Evolutionary conservation across 2,888 invertebrate species (phyloP).

Genomic region (Drosophila colorata): DNA sequence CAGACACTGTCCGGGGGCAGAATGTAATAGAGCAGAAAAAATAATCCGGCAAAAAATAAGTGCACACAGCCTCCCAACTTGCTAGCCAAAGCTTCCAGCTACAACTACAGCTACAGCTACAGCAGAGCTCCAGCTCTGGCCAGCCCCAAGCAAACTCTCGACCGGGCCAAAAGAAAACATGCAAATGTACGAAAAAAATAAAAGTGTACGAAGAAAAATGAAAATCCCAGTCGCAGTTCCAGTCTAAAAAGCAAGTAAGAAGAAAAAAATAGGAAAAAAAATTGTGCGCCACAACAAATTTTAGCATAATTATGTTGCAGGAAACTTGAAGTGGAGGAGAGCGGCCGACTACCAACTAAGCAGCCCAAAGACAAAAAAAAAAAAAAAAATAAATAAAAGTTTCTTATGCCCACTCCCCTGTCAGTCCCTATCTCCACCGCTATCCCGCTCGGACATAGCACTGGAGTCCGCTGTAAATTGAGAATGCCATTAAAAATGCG

Average conservation of each 20-base stretch:
- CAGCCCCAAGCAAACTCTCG: conserved; percentile 33
- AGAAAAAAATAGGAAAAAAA: conserved; percentile 31
- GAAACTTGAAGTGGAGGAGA: conserved; percentile 32
- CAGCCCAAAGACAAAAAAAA: conserved; percentile 49
- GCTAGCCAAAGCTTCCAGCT: conserved; percentile 6
- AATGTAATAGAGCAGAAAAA: conserved; percentile 71
- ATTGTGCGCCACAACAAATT: conserved; percentile 74
- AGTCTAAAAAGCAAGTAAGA: conserved; percentile 37
- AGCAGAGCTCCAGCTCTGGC: conserved; percentile 14
- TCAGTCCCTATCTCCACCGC: background rate
- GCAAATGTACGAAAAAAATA: conserved; percentile 38
- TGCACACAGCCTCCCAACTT: conserved; percentile 38
- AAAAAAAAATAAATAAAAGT: conserved; percentile 35
- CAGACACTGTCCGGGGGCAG: conserved; percentile 42
- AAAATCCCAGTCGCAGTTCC: conserved; percentile 49
- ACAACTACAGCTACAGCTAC: conserved; percentile 22
- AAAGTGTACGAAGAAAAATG: conserved; percentile 12
- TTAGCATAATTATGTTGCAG: conserved; percentile 76
- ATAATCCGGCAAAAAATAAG: conserved; percentile 60
- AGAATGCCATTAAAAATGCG: conserved; percentile 71
- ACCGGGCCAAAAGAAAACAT: conserved; percentile 53
- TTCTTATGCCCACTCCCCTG: conserved; percentile 21
- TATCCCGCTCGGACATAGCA: conserved; percentile 22
- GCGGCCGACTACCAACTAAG: conserved; percentile 5
- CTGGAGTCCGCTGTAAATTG: conserved; percentile 42